A percentile compares a stretch with the other conserved stretches of the same genome.
phyloP scores from a whole-genome alignment of 2,113 vertebrate genomes.

The Cyanoliseus patagonus region DNA sequence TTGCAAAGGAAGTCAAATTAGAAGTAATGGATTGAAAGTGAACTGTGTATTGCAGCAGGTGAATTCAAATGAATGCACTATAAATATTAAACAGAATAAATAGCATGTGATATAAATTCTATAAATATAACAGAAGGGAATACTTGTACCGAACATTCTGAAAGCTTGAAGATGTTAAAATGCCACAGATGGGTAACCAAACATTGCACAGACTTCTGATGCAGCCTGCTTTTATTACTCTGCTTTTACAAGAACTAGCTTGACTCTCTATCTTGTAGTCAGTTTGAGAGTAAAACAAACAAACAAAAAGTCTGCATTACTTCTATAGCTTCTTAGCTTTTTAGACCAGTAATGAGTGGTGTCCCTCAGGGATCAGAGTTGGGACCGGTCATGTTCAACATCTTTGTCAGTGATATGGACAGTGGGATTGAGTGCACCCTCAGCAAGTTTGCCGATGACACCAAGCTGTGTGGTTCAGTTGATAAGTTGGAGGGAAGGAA shows the following conservation, averaged over 20 bases:
- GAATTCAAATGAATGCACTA: background rate
- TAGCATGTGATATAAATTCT: background rate
- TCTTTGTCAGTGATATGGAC: too few species aligned
- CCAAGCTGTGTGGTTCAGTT: too few species aligned
- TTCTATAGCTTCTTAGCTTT: background rate
- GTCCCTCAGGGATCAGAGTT: too few species aligned
- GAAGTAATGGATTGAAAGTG: background rate
- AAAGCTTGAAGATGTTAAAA: background rate
- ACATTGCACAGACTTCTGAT: background rate
- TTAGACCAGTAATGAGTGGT: too few species aligned
- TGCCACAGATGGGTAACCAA: background rate
- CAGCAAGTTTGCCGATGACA: too few species aligned
- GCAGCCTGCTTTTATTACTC: background rate
- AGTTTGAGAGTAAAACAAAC: background rate
- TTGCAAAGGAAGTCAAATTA: background rate
- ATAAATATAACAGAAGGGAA: background rate
- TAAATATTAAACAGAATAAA: conserved; percentile 7
- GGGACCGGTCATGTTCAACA: too few species aligned
- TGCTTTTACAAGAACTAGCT: background rate
- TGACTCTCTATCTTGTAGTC: background rate
- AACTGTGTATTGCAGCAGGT: background rate
- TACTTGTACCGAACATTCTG: background rate
- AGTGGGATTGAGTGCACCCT: too few species aligned
- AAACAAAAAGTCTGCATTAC: background rate
- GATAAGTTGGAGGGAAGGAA: too few species aligned